Evolutionary conservation across 1,140 invertebrate species (phyloP).

Genomic region (Tetragnatha versicolor): DNA sequence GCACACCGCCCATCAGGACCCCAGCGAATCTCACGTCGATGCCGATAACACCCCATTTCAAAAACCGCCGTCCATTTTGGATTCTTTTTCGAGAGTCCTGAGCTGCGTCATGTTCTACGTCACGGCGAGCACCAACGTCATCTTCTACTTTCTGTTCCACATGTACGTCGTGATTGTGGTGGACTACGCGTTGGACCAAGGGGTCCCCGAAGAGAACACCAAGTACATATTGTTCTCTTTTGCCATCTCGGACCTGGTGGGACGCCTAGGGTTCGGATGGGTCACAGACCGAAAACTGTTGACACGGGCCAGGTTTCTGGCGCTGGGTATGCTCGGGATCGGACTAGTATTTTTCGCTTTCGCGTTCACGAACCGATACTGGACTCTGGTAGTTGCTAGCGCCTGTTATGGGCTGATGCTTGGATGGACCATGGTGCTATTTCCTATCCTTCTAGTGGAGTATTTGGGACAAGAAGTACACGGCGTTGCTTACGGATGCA

Average conservation of each 20-base stretch:
- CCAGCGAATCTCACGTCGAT: too few relatives aligned
- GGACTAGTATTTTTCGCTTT: conserved; percentile 41
- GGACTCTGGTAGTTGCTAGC: conserved; percentile 15
- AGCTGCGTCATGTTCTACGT: conserved; percentile 32
- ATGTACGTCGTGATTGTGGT: conserved; percentile 52
- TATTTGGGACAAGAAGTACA: conserved; percentile 38
- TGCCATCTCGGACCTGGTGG: conserved; percentile 53
- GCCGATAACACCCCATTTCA: too few relatives aligned
- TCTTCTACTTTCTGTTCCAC: conserved; percentile 32
- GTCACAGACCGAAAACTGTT: conserved; percentile 47
- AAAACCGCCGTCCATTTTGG: too few relatives aligned
- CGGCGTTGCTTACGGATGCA: conserved; percentile 51
- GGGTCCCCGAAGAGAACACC: conserved; percentile 15
- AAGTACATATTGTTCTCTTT: conserved; percentile 54
- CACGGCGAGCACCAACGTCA: conserved; percentile 23
- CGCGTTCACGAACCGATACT: conserved; percentile 22
- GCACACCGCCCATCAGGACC: too few relatives aligned
- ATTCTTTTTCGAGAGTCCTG: conserved; percentile 7
- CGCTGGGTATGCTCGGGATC: conserved; percentile 34
- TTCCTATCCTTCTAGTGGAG: conserved; percentile 48
- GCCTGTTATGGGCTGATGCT: conserved; percentile 37
- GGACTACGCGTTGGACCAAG: conserved; percentile 56
- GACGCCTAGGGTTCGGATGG: conserved; percentile 51
- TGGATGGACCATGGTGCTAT: conserved; percentile 46
- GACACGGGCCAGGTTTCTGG: conserved; percentile 29